phyloP scores from a whole-genome alignment of 30 jellyfish, hydroid and myxozoan genomes.

The Hydractinia echinata region DNA sequence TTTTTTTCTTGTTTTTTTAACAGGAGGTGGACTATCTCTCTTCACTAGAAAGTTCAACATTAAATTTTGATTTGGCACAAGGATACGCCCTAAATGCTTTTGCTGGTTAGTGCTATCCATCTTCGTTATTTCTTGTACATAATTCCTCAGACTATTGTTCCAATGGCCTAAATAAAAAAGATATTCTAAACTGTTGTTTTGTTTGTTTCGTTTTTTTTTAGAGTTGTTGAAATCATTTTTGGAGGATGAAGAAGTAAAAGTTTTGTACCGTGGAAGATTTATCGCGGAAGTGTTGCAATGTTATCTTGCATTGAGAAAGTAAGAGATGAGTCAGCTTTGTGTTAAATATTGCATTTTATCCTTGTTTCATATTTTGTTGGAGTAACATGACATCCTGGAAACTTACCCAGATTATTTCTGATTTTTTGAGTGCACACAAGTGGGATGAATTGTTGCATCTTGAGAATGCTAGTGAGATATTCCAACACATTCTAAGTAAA shows the following conservation, averaged over 20 bases:
- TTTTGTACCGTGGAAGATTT: constrained; percentile 37
- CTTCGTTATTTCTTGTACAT: not conserved
- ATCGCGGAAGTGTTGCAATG: constrained; percentile 79
- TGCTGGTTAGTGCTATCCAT: constrained; percentile 46
- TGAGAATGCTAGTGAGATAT: no score
- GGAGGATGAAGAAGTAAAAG: constrained; percentile 69
- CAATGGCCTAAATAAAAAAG: not conserved
- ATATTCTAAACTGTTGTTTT: not conserved
- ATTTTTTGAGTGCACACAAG: no score
- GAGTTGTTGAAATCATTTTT: constrained; percentile 70
- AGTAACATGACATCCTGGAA: no score
- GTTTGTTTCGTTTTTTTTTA: constrained; percentile 3
- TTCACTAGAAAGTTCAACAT: constrained; percentile 50
- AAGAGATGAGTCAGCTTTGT: not conserved
- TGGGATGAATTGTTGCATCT: no score
- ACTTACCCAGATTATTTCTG: no score
- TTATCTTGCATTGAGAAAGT: constrained; percentile 77
- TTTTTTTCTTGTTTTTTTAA: not conserved
- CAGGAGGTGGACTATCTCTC: constrained; percentile 70
- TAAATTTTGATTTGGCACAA: constrained; percentile 71
- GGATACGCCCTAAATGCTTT: constrained; percentile 76
- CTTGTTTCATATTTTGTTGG: no score
- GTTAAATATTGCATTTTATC: no score
- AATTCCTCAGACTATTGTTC: constrained; percentile 1
- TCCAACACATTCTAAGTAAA: not conserved